These are phyloP conservation scores for Carabus problematicus DNA, from an alignment of 2,888 invertebrate genomes.

Conservation along the genomic window DNA sequence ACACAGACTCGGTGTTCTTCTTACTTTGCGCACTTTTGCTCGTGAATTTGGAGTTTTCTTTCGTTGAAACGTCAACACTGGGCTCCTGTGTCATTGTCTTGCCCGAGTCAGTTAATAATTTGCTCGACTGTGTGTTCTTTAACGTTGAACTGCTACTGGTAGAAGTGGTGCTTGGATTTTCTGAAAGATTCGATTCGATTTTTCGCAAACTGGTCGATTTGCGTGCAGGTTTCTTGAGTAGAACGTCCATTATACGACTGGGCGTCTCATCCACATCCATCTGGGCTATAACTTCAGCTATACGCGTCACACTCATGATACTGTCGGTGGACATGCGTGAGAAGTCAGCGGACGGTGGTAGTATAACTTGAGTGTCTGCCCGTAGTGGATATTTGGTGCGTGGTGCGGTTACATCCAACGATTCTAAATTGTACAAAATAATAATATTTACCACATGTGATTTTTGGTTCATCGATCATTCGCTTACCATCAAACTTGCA, in stretches of 20 bases:
- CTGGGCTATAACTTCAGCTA: conserved; percentile 46
- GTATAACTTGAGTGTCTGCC: not conserved
- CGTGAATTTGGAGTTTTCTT: conserved; percentile 20
- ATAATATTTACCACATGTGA: too few relatives aligned
- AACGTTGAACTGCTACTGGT: conserved; percentile 16
- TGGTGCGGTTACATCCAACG: not conserved
- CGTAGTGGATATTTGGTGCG: not conserved
- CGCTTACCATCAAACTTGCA: conserved; percentile 16
- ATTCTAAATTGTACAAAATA: not conserved
- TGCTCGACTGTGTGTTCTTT: conserved; percentile 16
- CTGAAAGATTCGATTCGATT: not conserved
- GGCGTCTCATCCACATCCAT: conserved; percentile 48
- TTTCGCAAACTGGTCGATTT: not conserved
- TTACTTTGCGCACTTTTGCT: conserved; percentile 4
- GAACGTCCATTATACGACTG: conserved; percentile 44
- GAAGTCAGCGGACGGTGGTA: not conserved
- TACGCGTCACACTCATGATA: conserved; percentile 50
- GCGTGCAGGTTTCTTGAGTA: conserved; percentile 5
- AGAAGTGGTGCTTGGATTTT: not conserved
- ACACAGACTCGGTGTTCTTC: conserved; percentile 6
- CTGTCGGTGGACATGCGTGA: conserved; percentile 34
- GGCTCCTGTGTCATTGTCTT: not conserved
- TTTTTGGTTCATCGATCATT: not conserved
- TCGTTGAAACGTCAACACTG: not conserved
- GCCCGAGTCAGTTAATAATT: not conserved